Evolutionary conservation across 2,888 invertebrate species (phyloP), one percentile per base, ranked within the genome.

Genomic region (Julus scandinavius): DNA sequence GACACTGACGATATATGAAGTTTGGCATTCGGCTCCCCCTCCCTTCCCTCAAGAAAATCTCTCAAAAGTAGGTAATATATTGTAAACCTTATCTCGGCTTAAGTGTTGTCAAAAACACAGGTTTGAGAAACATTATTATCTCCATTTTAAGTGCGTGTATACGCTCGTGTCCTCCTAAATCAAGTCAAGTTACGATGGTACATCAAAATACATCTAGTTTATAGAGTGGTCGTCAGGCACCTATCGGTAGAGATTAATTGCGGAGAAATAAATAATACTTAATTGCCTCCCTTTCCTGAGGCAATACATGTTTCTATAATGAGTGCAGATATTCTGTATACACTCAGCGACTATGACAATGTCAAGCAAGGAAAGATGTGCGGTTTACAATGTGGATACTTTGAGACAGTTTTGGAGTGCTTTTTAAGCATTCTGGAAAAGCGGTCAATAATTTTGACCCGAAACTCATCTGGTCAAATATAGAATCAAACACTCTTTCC

Each of bases 51-150:
- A 29, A 72, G 72, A 72, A 72, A 72, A 72, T 72, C 72, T 29
- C 72, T 72, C 29, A 29, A 72, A 72, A 72, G 72, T 72, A 72
- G 72, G 72, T 72, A 72, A 72, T 72, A 72, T 72, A 72, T 72
- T 72, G 72, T 72, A 72, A 72, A 72, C 72, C 72, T 72, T 72
- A 72, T 72, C 72, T 72, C 72, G 72, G 11, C 72, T 72, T 72
- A 72, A 72, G 72, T 72, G 72, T 72, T 72, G 72, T 72, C 72
- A 72, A 72, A 72, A 72, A 72, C 72, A 72, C 72, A 72, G 72
- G 72, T 72, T 72, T 72, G 29, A 72, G 72, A 72, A 72, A 72
- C 72, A 72, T 72, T 72, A 72, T 29, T 72, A 72, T 72, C 72
- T 72, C 29, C 29, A 72, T 72, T 72, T 72, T 72, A 72, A 72